Conservation (phyloP, 2,113 vertebrate species). For the Oreochromis spilurus region DNA sequence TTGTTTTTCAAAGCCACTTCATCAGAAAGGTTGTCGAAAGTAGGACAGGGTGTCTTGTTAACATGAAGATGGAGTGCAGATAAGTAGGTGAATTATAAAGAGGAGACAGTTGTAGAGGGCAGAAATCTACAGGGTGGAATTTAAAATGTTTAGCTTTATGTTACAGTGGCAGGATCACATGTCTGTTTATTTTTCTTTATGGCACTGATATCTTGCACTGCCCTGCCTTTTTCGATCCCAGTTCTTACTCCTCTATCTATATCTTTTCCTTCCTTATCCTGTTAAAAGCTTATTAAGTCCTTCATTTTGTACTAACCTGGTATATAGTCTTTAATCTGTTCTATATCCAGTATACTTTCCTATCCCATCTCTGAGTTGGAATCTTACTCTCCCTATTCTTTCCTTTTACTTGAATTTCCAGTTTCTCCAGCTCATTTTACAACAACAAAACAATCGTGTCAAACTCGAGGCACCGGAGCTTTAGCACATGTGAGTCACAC, state of each 20-base stretch:
- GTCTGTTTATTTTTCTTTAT: background rate
- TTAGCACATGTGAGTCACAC: background rate
- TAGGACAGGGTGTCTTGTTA: background rate
- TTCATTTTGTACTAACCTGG: background rate
- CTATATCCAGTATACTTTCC: background rate
- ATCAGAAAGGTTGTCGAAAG: background rate
- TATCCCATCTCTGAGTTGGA: background rate
- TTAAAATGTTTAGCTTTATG: background rate
- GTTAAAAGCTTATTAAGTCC: background rate
- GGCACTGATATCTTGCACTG: background rate
- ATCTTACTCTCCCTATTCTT: accelerated
- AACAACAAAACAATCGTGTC: background rate
- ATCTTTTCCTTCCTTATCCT: background rate
- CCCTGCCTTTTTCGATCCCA: background rate
- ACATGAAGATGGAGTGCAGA: background rate
- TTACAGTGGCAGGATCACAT: background rate
- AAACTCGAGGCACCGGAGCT: background rate
- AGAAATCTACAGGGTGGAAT: background rate
- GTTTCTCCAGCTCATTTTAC: background rate
- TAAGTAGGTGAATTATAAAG: background rate
- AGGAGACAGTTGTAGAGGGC: background rate
- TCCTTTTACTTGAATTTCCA: background rate
- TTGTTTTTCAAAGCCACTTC: constrained; percentile 15
- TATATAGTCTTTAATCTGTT: background rate
- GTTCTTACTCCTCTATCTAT: background rate